Conservation (phyloP, 53 echinoderm and acorn worm species). For the Echinometra lucunter region DNA sequence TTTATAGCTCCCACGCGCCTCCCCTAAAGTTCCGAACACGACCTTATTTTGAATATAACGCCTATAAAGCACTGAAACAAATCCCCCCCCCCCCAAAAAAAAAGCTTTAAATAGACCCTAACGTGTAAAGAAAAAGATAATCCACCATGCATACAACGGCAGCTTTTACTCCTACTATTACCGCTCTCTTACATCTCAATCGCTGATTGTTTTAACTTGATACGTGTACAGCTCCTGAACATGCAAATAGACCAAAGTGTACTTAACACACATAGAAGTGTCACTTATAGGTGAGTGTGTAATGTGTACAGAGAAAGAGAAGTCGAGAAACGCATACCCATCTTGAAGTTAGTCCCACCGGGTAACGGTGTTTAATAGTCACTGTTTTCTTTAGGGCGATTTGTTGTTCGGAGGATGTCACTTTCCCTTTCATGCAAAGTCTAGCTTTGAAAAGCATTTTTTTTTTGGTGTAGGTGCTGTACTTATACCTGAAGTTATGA, state of each 20-base stretch:
- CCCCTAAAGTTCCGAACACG: too few relatives aligned
- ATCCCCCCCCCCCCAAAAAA: too few relatives aligned
- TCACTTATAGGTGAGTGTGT: constrained; percentile 14
- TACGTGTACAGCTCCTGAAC: background rate
- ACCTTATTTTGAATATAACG: too few relatives aligned
- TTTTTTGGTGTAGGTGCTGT: background rate
- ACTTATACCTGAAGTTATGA: background rate
- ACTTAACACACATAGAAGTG: constrained; percentile 21
- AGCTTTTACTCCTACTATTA: background rate
- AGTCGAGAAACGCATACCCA: background rate
- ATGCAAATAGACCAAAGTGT: constrained; percentile 30
- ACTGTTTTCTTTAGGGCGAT: background rate
- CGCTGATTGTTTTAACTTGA: constrained; percentile 1
- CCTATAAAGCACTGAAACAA: too few relatives aligned
- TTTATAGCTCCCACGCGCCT: too few relatives aligned
- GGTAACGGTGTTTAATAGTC: background rate
- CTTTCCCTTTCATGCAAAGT: too few relatives aligned
- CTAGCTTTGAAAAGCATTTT: too few relatives aligned
- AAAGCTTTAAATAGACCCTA: too few relatives aligned
- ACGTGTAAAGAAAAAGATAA: too few relatives aligned
- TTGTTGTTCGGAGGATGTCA: background rate
- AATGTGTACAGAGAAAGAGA: background rate
- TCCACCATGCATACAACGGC: background rate
- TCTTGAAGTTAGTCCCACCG: background rate
- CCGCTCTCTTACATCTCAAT: background rate